These are phyloP conservation scores for Coremacera marginata DNA, from an alignment of 2,888 invertebrate genomes.

Conservation along the genomic window DNA sequence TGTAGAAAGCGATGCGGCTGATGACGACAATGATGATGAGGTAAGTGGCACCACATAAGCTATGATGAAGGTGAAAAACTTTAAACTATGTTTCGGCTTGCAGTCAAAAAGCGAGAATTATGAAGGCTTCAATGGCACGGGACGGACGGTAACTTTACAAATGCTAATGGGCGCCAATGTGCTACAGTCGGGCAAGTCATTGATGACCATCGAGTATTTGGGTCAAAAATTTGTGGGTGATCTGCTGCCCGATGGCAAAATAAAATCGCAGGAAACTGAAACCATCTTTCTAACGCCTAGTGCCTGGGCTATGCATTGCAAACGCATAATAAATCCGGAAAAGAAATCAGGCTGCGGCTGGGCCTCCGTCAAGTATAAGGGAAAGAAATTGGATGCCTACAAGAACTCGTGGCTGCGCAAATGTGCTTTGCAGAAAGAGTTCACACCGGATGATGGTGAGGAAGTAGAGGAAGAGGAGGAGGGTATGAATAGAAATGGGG, in stretches of 20 bases:
- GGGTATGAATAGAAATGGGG: too few species aligned
- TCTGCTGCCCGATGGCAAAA: slow-evolving; percentile 86
- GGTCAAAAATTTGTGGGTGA: slow-evolving; percentile 92
- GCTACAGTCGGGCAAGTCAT: slow-evolving; percentile 84
- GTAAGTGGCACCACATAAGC: slow-evolving; percentile 48
- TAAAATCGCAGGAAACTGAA: slow-evolving; percentile 88
- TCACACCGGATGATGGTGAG: slow-evolving; percentile 62
- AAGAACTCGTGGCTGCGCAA: slow-evolving; percentile 88
- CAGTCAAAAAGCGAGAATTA: slow-evolving; percentile 63
- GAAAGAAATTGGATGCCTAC: slow-evolving; percentile 88
- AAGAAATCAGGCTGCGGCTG: slow-evolving; percentile 94
- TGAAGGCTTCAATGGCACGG: slow-evolving; percentile 70
- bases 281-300: slow-evolving; percentile 90
- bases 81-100: neutral
- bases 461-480: slow-evolving; percentile 40
- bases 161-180: slow-evolving; percentile 89
- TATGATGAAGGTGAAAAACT: too few species aligned
- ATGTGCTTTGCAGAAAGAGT: slow-evolving; percentile 74
- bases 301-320: slow-evolving; percentile 94
- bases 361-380: slow-evolving; percentile 91
- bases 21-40: slow-evolving; percentile 74
- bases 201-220: slow-evolving; percentile 92
- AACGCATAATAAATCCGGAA: slow-evolving; percentile 89
- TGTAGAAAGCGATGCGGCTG: slow-evolving; percentile 71
- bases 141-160: slow-evolving; percentile 83